phyloP scores from a whole-genome alignment of 2,888 invertebrate species.

The Drosophila sordidula region DNA sequence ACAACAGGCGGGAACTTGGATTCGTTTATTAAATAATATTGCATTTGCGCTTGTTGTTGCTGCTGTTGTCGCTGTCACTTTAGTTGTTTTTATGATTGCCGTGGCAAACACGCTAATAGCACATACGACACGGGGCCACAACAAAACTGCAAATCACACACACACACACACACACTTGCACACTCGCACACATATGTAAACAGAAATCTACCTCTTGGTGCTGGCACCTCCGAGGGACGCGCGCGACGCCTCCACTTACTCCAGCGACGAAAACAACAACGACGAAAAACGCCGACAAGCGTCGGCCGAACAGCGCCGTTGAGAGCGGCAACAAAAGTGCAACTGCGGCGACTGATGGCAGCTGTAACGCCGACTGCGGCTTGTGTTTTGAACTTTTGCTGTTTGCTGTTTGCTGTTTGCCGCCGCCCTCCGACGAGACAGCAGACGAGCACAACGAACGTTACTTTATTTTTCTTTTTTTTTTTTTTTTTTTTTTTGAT shows the following conservation, averaged over 20 bases:
- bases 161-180: conserved; percentile 8
- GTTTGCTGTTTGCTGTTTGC: conserved; percentile 50
- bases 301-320: conserved; percentile 42
- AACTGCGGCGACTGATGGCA: conserved; percentile 25
- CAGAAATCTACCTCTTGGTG: conserved; percentile 64
- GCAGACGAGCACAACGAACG: conserved; percentile 40
- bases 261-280: conserved; percentile 31
- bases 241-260: conserved; percentile 36
- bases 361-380: conserved; percentile 37
- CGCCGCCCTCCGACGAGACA: conserved; percentile 25
- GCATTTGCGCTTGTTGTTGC: conserved; percentile 19
- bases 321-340: conserved; percentile 46
- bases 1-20: conserved; percentile 49
- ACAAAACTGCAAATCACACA: conserved; percentile 35
- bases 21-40: conserved; percentile 58
- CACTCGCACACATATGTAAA: conserved; percentile 30
- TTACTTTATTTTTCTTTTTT: conserved; percentile 46
- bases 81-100: conserved; percentile 21
- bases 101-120: conserved; percentile 39
- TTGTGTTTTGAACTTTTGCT: conserved; percentile 60
- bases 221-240: conserved; percentile 57
- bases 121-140: conserved; percentile 21
- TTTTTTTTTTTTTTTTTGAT: conserved; percentile 43
- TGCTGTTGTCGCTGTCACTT: conserved; percentile 1
- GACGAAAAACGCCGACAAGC: conserved; percentile 30